Conservation (phyloP, 1,140 invertebrate species). For the Trissolcus basalis region DNA sequence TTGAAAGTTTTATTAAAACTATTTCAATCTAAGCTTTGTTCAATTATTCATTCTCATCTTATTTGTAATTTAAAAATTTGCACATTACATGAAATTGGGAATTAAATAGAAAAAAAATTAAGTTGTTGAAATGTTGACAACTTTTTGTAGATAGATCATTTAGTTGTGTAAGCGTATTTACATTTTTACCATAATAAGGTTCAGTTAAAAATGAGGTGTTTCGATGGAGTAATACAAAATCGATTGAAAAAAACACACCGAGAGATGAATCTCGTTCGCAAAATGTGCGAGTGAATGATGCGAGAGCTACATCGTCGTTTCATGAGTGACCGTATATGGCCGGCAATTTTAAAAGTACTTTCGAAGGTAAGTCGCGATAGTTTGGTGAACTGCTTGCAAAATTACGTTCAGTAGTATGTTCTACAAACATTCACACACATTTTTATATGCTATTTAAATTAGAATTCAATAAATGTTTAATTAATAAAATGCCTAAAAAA, state of each 20-base stretch:
- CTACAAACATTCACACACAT: too few species aligned
- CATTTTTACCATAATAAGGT: not conserved
- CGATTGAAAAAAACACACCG: constrained; percentile 3
- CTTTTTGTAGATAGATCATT: too few species aligned
- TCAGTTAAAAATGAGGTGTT: too few species aligned
- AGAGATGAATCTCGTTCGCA: constrained; percentile 25
- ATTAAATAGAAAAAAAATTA: too few species aligned
- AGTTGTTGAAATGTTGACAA: too few species aligned
- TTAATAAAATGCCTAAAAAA: too few species aligned
- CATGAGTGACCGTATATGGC: constrained; percentile 66
- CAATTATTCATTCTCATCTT: too few species aligned
- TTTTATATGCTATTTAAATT: too few species aligned
- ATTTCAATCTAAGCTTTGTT: too few species aligned
- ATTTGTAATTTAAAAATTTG: too few species aligned
- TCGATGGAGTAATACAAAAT: not conserved
- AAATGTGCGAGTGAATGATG: constrained; percentile 33
- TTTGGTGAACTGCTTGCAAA: constrained; percentile 50
- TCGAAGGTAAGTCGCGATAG: constrained; percentile 57
- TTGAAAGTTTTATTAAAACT: not conserved
- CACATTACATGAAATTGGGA: too few species aligned
- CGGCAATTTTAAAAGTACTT: constrained; percentile 65
- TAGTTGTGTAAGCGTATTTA: not conserved
- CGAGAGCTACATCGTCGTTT: constrained; percentile 45
- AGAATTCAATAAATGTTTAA: too few species aligned
- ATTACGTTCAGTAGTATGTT: not conserved